Evolutionary conservation across 2,888 invertebrate genomes (phyloP).

Genomic region (Lepeophtheirus nordmannii): DNA sequence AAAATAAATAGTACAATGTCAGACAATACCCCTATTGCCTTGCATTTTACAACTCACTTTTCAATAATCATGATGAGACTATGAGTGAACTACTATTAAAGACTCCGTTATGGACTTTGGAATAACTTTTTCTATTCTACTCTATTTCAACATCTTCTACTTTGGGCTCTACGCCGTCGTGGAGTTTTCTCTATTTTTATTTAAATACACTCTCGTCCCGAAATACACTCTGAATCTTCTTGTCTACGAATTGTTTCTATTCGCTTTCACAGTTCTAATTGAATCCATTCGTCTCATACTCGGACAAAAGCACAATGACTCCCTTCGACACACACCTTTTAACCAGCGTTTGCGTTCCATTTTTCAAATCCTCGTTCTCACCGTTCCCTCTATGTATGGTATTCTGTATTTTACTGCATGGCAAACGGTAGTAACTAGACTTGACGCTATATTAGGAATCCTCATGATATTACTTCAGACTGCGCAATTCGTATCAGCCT

Average conservation of each 20-base stretch:
- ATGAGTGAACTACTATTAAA: no score
- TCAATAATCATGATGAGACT: no score
- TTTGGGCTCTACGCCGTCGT: constrained; percentile 10
- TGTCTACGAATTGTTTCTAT: constrained; percentile 8
- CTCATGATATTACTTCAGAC: constrained; percentile 13
- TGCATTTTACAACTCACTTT: no score
- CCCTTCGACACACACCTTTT: background rate
- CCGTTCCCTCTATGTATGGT: constrained; percentile 11
- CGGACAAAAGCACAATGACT: constrained; percentile 10
- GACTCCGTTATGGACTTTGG: background rate
- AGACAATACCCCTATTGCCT: no score
- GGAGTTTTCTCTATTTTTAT: constrained; percentile 17
- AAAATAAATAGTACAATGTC: no score
- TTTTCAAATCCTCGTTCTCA: constrained; percentile 10
- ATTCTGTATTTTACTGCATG: constrained; percentile 3
- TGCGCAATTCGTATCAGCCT: background rate
- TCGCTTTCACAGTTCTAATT: constrained; percentile 1
- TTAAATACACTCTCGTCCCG: background rate
- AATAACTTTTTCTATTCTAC: background rate
- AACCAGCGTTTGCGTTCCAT: background rate
- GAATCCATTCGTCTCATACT: constrained; percentile 5
- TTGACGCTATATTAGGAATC: constrained; percentile 5
- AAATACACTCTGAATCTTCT: background rate
- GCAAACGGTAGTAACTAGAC: constrained; percentile 2
- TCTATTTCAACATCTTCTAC: constrained; percentile 15